Evolutionary conservation across 2,888 invertebrate genomes (phyloP).

Genomic region (Eristalis intricaria): DNA sequence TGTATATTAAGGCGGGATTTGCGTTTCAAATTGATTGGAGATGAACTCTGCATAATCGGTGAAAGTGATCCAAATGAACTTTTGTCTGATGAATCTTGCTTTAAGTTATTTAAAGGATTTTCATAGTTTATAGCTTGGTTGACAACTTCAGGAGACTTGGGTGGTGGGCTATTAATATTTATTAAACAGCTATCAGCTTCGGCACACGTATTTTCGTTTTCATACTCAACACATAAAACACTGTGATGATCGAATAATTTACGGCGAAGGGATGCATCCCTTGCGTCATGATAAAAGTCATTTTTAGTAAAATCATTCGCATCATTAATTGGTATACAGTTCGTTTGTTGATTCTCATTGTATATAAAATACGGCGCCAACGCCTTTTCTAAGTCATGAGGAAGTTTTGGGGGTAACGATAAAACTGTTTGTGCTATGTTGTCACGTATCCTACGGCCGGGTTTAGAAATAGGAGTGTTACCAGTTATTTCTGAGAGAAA

Average conservation of each 20-base stretch:
- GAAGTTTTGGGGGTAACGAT: constrained; percentile 83
- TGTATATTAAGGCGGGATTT: constrained; percentile 7
- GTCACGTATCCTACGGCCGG: constrained; percentile 75
- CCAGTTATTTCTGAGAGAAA: constrained; percentile 75
- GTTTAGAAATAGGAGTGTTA: constrained; percentile 77
- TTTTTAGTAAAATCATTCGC: constrained; percentile 83
- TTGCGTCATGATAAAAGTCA: constrained; percentile 76
- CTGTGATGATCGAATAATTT: constrained; percentile 79
- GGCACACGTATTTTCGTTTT: constrained; percentile 34
- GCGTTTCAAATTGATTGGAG: constrained; percentile 27
- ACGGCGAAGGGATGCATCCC: constrained; percentile 79
- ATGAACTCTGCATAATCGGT: constrained; percentile 76
- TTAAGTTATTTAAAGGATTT: constrained; percentile 64
- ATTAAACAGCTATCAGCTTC: constrained; percentile 28
- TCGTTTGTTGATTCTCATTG: constrained; percentile 76
- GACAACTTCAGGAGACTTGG: constrained; percentile 62
- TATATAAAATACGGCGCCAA: constrained; percentile 84
- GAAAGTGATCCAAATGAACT: constrained; percentile 79
- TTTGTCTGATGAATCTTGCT: constrained; percentile 77
- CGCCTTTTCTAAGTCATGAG: constrained; percentile 83
- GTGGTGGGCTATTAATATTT: constrained; percentile 73
- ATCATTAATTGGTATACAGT: background rate
- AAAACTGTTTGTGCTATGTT: constrained; percentile 84
- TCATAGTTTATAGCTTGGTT: constrained; percentile 3
- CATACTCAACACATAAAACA: constrained; percentile 74